A percentile compares a stretch with the other conserved stretches of the same genome.
phyloP scores from a whole-genome alignment of 2,797 vertebrate species.

The Gallinago stenura region DNA sequence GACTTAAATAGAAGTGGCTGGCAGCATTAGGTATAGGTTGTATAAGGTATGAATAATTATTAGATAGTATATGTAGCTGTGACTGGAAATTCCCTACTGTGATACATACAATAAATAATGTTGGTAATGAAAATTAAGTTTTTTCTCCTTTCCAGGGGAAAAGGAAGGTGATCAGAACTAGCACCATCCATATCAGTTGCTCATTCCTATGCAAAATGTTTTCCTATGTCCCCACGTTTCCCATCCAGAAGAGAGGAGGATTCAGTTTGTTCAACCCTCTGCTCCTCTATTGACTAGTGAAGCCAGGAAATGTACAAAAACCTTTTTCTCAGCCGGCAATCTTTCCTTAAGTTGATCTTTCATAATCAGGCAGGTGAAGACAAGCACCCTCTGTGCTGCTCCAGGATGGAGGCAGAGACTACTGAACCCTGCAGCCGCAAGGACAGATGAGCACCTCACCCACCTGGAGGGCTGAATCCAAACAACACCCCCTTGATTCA shows the following conservation, averaged over 20 bases:
- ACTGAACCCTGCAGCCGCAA: not conserved
- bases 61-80: not conserved
- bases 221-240: rapidly evolving
- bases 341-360: not conserved
- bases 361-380: not conserved
- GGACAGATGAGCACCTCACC: not conserved
- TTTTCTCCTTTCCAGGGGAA: not conserved
- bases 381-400: not conserved
- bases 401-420: not conserved
- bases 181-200: not conserved
- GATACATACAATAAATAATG: not conserved
- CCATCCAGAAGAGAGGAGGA: not conserved
- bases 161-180: not conserved
- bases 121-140: not conserved
- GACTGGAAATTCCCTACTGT: not conserved
- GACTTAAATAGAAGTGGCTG: not conserved
- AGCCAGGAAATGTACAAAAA: not conserved
- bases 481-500: not conserved
- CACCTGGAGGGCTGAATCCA: not conserved
- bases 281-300: not conserved
- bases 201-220: not conserved
- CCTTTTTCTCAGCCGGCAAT: not conserved
- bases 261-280: not conserved
- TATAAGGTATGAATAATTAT: not conserved
- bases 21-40: not conserved